phyloP scores from a whole-genome alignment of 2,797 vertebrate species.

The Gastrophryne carolinensis region DNA sequence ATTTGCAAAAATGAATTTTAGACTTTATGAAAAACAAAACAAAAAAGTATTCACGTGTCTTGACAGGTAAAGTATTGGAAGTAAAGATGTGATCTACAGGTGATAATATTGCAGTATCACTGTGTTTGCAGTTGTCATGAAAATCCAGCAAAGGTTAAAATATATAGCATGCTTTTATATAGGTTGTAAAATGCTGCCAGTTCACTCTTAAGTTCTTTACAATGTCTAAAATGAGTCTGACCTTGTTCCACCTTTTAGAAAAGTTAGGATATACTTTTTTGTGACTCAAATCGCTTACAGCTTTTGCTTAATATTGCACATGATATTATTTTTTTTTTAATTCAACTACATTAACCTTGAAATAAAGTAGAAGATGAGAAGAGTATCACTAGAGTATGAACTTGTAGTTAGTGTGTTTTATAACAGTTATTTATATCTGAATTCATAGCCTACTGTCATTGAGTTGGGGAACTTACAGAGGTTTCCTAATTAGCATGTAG shows the following conservation, averaged over 20 bases:
- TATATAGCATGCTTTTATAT: constrained; percentile 52
- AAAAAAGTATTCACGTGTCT: neutral
- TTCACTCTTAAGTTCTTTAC: constrained; percentile 46
- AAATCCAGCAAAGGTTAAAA: constrained; percentile 50
- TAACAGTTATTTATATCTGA: too few relatives aligned
- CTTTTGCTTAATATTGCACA: too few relatives aligned
- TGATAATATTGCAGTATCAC: constrained; percentile 33
- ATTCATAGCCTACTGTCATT: too few relatives aligned
- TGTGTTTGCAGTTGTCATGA: constrained; percentile 43
- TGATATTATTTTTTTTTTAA: too few relatives aligned
- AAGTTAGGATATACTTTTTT: constrained; percentile 45
- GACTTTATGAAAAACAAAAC: neutral
- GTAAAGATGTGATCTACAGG: constrained; percentile 15
- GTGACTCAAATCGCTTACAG: too few relatives aligned
- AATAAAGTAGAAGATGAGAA: too few relatives aligned
- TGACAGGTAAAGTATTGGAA: neutral
- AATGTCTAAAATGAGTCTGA: constrained; percentile 50
- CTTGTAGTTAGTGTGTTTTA: too few relatives aligned
- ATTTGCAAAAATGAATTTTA: neutral
- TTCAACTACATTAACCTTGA: too few relatives aligned
- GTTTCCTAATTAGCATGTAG: too few relatives aligned
- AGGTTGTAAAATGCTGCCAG: constrained; percentile 49
- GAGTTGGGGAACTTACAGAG: too few relatives aligned
- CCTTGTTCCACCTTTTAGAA: constrained; percentile 51
- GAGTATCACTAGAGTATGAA: too few relatives aligned